Evolutionary conservation across 2,797 vertebrate species (phyloP).

Genomic region (Diplodus puntazzo): DNA sequence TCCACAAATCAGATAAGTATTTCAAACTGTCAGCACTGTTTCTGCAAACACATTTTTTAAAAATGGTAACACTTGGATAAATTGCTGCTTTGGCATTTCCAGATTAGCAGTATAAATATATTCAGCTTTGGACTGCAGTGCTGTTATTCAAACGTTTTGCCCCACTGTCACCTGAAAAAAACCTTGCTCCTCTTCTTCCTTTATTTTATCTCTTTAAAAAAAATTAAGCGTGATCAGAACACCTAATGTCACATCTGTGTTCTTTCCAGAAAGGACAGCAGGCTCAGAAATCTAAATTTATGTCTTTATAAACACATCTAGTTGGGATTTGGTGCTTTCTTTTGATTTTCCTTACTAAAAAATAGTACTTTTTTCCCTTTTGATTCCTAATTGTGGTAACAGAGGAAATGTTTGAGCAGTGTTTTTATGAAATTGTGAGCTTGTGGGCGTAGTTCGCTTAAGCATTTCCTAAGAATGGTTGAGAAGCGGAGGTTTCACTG

Average conservation of each 20-base stretch:
- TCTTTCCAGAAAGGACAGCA: background rate
- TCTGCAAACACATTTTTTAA: conserved; percentile 6
- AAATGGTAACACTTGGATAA: conserved; percentile 11
- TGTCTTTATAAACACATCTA: background rate
- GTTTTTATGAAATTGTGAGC: background rate
- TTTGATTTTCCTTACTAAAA: background rate
- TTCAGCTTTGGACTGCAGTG: background rate
- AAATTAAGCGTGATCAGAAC: background rate
- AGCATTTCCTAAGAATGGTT: background rate
- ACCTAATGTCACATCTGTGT: background rate
- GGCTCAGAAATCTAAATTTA: background rate
- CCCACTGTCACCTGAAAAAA: background rate
- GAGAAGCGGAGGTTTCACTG: conserved; percentile 2
- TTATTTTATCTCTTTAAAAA: background rate
- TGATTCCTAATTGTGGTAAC: background rate
- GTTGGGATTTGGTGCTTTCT: background rate
- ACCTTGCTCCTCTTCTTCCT: background rate
- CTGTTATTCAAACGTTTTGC: background rate
- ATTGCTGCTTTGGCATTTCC: background rate
- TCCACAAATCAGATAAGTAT: conserved; percentile 1
- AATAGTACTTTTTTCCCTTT: background rate
- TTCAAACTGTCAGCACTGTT: conserved; percentile 18
- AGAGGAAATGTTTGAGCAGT: background rate
- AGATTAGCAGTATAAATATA: conserved; percentile 13
- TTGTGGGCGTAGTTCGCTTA: conserved; percentile 5